Conservation (phyloP, 2,113 vertebrate genomes). For the Thinocorus orbignyianus region DNA sequence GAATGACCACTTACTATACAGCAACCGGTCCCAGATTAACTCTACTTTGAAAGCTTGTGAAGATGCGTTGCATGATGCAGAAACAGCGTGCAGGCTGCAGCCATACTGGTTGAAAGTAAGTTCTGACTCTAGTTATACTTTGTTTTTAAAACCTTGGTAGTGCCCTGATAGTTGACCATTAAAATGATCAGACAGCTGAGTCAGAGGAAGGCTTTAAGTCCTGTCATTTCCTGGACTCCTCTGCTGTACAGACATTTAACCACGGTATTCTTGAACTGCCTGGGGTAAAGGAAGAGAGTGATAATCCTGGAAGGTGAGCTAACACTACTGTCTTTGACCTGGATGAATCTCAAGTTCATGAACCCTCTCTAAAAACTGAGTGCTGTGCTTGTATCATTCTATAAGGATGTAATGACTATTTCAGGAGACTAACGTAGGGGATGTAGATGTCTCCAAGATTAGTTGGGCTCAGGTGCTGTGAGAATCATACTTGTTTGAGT, state of each 20-base stretch:
- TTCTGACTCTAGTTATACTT: background rate
- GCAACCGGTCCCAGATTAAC: constrained; percentile 91
- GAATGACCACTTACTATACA: constrained; percentile 87
- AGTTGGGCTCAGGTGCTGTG: background rate
- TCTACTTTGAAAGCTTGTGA: constrained; percentile 85
- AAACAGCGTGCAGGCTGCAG: constrained; percentile 85
- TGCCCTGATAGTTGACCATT: accelerated
- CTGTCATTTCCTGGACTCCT: background rate
- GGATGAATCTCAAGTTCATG: background rate
- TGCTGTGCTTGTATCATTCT: background rate
- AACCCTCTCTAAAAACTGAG: background rate
- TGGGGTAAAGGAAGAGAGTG: background rate
- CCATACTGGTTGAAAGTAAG: constrained; percentile 90
- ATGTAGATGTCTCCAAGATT: background rate
- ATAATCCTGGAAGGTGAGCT: background rate
- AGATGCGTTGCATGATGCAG: constrained; percentile 83
- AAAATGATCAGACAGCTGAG: background rate
- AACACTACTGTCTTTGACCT: background rate
- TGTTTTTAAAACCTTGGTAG: background rate
- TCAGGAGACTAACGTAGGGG: background rate
- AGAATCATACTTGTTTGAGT: background rate
- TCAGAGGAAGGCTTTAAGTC: background rate
- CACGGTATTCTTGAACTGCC: background rate
- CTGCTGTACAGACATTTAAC: background rate
- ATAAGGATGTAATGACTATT: accelerated